Conservation (phyloP, 2,113 vertebrate species). For the Entomyzon cyanotis region DNA sequence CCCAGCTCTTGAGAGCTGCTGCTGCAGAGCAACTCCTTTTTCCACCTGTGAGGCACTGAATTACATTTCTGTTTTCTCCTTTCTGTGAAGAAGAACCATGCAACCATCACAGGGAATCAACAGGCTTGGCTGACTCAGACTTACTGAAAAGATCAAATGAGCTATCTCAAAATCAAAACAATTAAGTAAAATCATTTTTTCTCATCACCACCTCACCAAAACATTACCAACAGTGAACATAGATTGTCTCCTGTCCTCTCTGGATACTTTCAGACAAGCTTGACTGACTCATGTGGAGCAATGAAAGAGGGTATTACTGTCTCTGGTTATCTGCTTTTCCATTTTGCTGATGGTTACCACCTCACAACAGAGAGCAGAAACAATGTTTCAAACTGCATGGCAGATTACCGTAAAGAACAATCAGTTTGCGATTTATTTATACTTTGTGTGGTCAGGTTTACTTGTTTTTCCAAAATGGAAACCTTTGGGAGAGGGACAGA, state of each 20-base stretch:
- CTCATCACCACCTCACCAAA: neutral
- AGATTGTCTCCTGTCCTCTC: neutral
- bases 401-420: neutral
- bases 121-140: neutral
- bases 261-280: neutral
- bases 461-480: neutral
- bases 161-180: neutral
- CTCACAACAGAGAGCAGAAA: neutral
- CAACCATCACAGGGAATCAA: neutral
- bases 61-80: neutral
- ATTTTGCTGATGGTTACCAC: neutral
- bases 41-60: neutral
- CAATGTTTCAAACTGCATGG: neutral
- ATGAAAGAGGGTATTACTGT: neutral
- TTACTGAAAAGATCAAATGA: neutral
- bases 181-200: neutral
- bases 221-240: neutral
- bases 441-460: neutral
- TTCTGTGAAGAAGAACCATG: neutral
- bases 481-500: neutral
- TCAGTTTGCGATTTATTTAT: neutral
- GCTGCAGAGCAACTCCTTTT: neutral
- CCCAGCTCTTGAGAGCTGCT: neutral
- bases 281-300: neutral
- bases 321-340: neutral